These are phyloP conservation scores for Oplegnathus fasciatus DNA, from an alignment of 2,113 vertebrate genomes.

Conservation along the genomic window DNA sequence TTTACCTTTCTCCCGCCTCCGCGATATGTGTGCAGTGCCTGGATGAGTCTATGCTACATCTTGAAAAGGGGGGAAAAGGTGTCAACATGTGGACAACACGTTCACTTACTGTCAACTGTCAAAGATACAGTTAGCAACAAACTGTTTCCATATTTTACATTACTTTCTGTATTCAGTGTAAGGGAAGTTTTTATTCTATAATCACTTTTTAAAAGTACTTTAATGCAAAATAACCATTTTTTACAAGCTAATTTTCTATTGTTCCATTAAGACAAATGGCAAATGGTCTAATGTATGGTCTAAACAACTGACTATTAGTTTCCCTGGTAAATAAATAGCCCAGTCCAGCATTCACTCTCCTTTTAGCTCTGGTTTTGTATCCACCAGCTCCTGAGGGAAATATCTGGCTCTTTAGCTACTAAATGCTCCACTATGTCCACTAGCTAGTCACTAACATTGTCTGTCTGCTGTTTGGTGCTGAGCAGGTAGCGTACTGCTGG, in stretches of 20 bases:
- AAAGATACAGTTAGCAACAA: not conserved
- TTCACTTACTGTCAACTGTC: not conserved
- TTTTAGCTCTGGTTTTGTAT: too few relatives aligned
- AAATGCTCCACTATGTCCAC: too few relatives aligned
- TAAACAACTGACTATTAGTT: not conserved
- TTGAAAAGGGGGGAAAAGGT: not conserved
- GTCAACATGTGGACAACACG: too few relatives aligned
- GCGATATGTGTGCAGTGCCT: not conserved
- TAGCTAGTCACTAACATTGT: too few relatives aligned
- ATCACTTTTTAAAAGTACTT: not conserved
- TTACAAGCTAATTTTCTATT: not conserved
- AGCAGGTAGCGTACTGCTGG: not conserved
- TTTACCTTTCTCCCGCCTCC: conserved; percentile 10
- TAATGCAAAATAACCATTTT: not conserved
- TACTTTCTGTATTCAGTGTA: not conserved
- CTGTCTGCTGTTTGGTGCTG: not conserved
- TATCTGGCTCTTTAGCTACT: too few relatives aligned
- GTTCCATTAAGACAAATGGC: not conserved
- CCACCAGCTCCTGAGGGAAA: too few relatives aligned
- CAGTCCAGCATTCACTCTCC: too few relatives aligned
- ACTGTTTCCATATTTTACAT: not conserved
- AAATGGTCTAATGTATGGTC: not conserved
- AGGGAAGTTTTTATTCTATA: not conserved
- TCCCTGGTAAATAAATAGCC: not conserved
- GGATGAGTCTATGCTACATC: not conserved